Evolutionary conservation across 2,888 invertebrate genomes (phyloP).

Genomic region (Bombylius discolor): DNA sequence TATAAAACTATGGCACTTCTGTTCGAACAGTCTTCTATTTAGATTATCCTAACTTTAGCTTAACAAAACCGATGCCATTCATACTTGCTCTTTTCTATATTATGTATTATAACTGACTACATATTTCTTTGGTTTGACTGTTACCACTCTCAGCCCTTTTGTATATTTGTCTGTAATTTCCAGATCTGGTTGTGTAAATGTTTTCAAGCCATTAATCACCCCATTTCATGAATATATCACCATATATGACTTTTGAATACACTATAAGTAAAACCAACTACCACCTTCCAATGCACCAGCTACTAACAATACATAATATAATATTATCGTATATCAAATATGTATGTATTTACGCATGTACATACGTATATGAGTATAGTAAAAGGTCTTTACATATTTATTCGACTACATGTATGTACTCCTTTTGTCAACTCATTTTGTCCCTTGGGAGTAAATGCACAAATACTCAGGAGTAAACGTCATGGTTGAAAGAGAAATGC

Average conservation of each 20-base stretch:
- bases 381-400: neutral
- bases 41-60: neutral
- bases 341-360: neutral
- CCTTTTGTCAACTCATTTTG: no score
- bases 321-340: neutral
- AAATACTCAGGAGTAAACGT: neutral
- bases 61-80: neutral
- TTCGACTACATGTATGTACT: neutral
- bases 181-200: slow-evolving; percentile 27
- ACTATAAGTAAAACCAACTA: no score
- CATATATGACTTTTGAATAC: neutral
- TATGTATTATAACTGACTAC: no score
- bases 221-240: slow-evolving; percentile 31
- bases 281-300: neutral
- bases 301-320: neutral
- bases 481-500: neutral
- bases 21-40: neutral
- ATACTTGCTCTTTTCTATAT: neutral
- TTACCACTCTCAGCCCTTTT: neutral
- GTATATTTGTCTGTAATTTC: neutral
- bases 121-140: no score
- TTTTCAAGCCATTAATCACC: slow-evolving; percentile 37
- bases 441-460: neutral
- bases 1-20: neutral
- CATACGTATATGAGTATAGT: neutral